These are phyloP conservation scores for Aspidiotus destructor DNA, from an alignment of 2,888 invertebrate genomes.

Conservation along the genomic window DNA sequence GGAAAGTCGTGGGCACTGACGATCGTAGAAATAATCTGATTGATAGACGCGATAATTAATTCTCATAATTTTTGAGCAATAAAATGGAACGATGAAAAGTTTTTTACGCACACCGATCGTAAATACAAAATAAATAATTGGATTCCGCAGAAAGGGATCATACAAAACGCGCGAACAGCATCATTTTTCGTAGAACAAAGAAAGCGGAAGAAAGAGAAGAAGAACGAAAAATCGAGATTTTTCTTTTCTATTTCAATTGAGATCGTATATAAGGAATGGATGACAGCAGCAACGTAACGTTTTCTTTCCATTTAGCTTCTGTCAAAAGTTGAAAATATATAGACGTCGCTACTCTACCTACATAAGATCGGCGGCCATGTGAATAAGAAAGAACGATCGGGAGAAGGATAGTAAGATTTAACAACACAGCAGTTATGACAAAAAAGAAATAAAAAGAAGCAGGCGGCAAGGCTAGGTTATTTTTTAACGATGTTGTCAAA, in stretches of 20 bases:
- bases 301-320: constrained; percentile 32
- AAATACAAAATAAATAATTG: too few species aligned
- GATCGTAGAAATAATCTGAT: too few species aligned
- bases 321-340: constrained; percentile 32
- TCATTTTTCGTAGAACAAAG: too few species aligned
- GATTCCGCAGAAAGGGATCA: too few species aligned
- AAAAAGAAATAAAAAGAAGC: constrained; percentile 34
- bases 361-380: constrained; percentile 4
- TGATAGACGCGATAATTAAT: too few species aligned
- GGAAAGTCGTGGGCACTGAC: too few species aligned
- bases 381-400: constrained; percentile 26
- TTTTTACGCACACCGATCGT: too few species aligned
- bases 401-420: constrained; percentile 3
- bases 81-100: too few species aligned
- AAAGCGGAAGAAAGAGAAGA: too few species aligned
- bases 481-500: constrained; percentile 32
- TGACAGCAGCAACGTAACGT: constrained; percentile 29
- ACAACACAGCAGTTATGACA: constrained; percentile 26
- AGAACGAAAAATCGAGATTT: neutral
- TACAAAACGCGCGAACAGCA: too few species aligned
- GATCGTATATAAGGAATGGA: constrained; percentile 19
- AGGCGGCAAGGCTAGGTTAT: constrained; percentile 29
- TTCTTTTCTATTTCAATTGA: constrained; percentile 24
- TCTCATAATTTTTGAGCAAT: too few species aligned
- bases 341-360: constrained; percentile 28